Evolutionary conservation across 2,888 invertebrate genomes (phyloP).

Genomic region (Coelogynopora nodosa): DNA sequence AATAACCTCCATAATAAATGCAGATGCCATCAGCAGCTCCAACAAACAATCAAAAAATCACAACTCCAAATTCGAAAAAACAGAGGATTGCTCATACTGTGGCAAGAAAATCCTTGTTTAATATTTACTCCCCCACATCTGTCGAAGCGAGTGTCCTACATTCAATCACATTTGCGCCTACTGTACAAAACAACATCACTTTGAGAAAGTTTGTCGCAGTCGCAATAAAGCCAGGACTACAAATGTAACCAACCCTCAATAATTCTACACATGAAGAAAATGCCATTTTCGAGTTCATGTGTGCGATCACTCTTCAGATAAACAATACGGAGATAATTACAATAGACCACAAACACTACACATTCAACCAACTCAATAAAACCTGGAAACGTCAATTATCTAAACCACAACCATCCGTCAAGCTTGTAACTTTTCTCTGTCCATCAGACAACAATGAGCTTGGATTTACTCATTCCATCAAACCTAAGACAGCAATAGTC

Average conservation of each 20-base stretch:
- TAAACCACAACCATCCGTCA: constrained; percentile 21
- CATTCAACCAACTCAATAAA: neutral
- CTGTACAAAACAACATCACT: neutral
- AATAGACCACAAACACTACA: neutral
- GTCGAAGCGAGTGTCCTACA: neutral
- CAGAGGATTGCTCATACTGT: neutral
- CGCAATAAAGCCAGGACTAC: neutral
- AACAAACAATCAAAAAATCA: neutral
- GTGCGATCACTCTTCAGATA: neutral
- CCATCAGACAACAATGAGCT: neutral
- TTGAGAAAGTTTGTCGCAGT: neutral
- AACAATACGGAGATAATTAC: neutral
- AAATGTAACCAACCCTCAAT: neutral
- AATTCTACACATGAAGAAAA: neutral
- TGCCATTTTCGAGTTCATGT: neutral
- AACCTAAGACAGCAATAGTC: neutral
- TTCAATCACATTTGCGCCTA: neutral
- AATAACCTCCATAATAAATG: too few relatives aligned
- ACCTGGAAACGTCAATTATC: neutral
- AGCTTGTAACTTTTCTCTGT: neutral
- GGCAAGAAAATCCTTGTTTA: neutral
- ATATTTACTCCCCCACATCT: neutral
- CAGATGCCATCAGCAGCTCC: neutral
- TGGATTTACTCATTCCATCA: neutral
- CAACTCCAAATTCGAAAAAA: neutral